Evolutionary conservation across 2,888 invertebrate genomes (phyloP).

Genomic region (Tipula confusa): DNA sequence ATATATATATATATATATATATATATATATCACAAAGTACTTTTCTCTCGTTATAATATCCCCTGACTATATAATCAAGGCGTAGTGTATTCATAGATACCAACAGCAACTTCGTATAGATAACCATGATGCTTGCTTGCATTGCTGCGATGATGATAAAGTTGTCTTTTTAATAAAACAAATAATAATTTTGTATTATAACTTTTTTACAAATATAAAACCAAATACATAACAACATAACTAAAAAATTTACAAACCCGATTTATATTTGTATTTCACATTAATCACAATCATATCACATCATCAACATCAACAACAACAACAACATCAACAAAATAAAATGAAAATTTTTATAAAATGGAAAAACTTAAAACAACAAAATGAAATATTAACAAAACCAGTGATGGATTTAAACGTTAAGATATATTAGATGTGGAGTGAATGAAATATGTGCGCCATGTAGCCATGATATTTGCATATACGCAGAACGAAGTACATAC

Average conservation of each 20-base stretch:
- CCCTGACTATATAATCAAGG: neutral
- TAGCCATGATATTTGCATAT: neutral
- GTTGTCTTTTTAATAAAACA: constrained; percentile 15
- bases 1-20: neutral
- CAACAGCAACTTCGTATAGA: neutral
- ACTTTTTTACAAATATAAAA: neutral
- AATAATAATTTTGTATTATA: neutral
- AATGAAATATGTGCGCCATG: neutral
- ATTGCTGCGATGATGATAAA: neutral
- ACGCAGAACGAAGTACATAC: neutral
- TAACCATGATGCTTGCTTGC: neutral
- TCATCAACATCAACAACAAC: neutral
- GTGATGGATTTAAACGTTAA: constrained; percentile 17
- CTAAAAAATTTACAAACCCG: constrained; percentile 7
- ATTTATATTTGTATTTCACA: constrained; percentile 12
- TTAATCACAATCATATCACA: constrained; percentile 25
- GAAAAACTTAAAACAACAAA: constrained; percentile 16
- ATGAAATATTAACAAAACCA: constrained; percentile 14
- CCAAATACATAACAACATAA: neutral
- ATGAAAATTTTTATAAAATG: constrained; percentile 7
- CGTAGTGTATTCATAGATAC: neutral
- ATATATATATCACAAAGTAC: neutral
- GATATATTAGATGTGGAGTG: constrained; percentile 3
- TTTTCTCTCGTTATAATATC: neutral
- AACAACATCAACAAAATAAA: neutral